phyloP scores from a whole-genome alignment of 1,140 invertebrate genomes.

The Aphaenogaster floridana region DNA sequence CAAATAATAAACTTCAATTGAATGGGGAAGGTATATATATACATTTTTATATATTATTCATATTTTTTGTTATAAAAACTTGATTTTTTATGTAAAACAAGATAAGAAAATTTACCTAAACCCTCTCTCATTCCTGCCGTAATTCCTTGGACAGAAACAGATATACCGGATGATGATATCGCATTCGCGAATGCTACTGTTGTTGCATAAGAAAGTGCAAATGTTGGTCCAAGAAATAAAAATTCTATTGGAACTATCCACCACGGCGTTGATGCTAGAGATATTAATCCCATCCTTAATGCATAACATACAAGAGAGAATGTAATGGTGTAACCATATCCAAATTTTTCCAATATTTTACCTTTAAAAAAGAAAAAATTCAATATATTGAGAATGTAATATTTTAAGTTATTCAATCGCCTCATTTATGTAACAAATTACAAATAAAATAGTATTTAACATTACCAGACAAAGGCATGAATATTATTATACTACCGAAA shows the following conservation, averaged over 20 bases:
- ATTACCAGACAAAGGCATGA: constrained; percentile 88
- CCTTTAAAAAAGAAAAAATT: constrained; percentile 85
- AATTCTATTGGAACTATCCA: constrained; percentile 91
- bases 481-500: constrained; percentile 91
- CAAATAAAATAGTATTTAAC: constrained; percentile 1
- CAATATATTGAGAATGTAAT: neutral
- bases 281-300: constrained; percentile 89
- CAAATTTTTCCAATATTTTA: constrained; percentile 89
- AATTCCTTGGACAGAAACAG: constrained; percentile 93
- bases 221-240: constrained; percentile 92
- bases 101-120: constrained; percentile 88
- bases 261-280: constrained; percentile 90
- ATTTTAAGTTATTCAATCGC: neutral
- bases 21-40: neutral
- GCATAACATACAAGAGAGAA: constrained; percentile 91
- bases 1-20: too few relatives aligned
- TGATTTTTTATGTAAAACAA: neutral
- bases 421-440: neutral
- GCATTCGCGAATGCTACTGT: constrained; percentile 93
- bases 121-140: constrained; percentile 94
- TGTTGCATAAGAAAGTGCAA: constrained; percentile 92
- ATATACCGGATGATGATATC: constrained; percentile 91
- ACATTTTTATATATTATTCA: neutral
- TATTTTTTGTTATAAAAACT: neutral
- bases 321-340: constrained; percentile 91